phyloP scores from a whole-genome alignment of 2,888 invertebrate genomes.

The Epinotia brunnichana region DNA sequence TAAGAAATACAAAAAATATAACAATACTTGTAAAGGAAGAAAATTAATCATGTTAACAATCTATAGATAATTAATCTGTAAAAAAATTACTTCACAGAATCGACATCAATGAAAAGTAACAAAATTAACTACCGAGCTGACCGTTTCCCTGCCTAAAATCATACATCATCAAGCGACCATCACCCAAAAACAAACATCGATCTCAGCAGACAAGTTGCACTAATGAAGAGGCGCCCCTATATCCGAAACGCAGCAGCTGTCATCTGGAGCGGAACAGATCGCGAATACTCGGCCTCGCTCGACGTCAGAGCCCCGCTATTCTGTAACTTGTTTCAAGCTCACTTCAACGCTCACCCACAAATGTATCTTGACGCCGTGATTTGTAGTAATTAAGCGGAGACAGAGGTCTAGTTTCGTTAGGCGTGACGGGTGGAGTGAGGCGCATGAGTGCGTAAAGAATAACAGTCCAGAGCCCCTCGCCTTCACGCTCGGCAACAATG shows the following conservation, averaged over 20 bases:
- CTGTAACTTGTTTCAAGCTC: too few species aligned
- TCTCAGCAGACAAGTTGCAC: constrained; percentile 81
- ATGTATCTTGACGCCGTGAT: too few species aligned
- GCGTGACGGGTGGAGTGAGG: too few species aligned
- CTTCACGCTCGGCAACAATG: constrained; percentile 60
- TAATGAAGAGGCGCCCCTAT: constrained; percentile 81
- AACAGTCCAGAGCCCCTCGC: constrained; percentile 41
- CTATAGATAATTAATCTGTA: too few species aligned
- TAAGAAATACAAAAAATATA: too few species aligned
- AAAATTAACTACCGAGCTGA: not conserved
- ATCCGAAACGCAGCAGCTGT: constrained; percentile 82
- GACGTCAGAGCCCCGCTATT: constrained; percentile 44
- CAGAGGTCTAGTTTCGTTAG: too few species aligned
- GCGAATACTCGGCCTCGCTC: constrained; percentile 63
- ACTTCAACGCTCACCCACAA: too few species aligned
- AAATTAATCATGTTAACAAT: too few species aligned
- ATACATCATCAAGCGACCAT: constrained; percentile 79
- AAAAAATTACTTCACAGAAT: not conserved
- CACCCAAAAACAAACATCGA: constrained; percentile 82
- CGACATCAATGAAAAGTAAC: not conserved
- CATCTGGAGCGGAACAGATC: constrained; percentile 81
- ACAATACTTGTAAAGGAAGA: too few species aligned
- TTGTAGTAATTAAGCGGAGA: too few species aligned
- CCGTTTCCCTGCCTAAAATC: constrained; percentile 44
- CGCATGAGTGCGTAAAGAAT: too few species aligned